These are phyloP conservation scores for Dryocosmus kuriphilus DNA, from an alignment of 2,888 invertebrate genomes.

Conservation along the genomic window DNA sequence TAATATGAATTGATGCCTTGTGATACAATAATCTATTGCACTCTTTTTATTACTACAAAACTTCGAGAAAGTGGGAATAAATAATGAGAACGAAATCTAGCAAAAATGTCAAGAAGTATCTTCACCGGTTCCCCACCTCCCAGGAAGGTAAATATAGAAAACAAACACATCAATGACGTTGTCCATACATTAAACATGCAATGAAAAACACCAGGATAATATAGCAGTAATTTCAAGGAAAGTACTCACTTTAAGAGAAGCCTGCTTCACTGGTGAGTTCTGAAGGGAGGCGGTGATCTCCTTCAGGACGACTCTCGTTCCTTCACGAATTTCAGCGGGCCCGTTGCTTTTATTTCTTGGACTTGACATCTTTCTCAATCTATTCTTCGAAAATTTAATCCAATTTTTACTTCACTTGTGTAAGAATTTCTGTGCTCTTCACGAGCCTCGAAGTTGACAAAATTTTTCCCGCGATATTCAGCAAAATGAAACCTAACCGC, in stretches of 20 bases:
- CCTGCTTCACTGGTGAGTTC: slow-evolving; percentile 65
- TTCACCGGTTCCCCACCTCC: not conserved
- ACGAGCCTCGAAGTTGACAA: not conserved
- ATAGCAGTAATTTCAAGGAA: not conserved
- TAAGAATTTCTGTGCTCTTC: not conserved
- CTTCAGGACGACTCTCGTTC: slow-evolving; percentile 67
- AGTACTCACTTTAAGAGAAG: slow-evolving; percentile 63
- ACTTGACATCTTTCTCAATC: slow-evolving; percentile 63
- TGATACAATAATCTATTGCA: too few species aligned
- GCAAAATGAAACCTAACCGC: not conserved
- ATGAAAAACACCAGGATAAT: not conserved
- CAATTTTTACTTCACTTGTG: not conserved
- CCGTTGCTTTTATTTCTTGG: slow-evolving; percentile 56
- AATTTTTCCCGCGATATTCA: slow-evolving; percentile 30
- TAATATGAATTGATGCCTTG: too few species aligned
- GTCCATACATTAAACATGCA: not conserved
- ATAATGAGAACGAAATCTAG: not conserved
- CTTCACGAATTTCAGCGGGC: slow-evolving; percentile 63
- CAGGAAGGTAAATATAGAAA: not conserved
- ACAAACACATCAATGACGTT: not conserved
- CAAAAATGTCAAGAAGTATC: not conserved
- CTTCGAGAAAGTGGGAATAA: not conserved
- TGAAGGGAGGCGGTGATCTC: slow-evolving; percentile 71
- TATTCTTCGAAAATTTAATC: not conserved
- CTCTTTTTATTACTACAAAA: not conserved